Conservation (phyloP, 2,888 invertebrate species). For the Sesamia inferens region DNA sequence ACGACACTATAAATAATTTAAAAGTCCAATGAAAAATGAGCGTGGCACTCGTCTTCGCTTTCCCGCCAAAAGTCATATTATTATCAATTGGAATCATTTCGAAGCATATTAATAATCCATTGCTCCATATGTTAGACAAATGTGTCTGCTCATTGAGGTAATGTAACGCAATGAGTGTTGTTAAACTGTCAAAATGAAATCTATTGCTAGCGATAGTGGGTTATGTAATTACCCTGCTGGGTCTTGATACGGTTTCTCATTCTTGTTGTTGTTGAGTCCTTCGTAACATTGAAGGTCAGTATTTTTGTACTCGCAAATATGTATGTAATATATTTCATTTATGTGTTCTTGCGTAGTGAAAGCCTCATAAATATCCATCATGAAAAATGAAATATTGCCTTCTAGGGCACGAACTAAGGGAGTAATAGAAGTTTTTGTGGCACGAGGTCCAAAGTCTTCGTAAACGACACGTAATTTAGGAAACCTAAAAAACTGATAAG, state of each 20-base stretch:
- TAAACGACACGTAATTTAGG: constrained; percentile 41
- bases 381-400: constrained; percentile 42
- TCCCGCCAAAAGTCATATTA: too few relatives aligned
- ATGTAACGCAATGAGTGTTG: too few relatives aligned
- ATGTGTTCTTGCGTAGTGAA: constrained; percentile 27
- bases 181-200: too few relatives aligned
- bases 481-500: constrained; percentile 10
- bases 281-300: neutral
- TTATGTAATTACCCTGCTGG: too few relatives aligned
- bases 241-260: neutral
- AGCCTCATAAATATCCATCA: constrained; percentile 50
- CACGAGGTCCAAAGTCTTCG: neutral
- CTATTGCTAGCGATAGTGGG: too few relatives aligned
- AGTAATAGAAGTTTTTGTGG: constrained; percentile 31
- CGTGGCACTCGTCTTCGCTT: too few relatives aligned
- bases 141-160: too few relatives aligned
- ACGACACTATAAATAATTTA: too few relatives aligned
- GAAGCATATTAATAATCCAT: too few relatives aligned
- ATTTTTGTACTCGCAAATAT: constrained; percentile 4
- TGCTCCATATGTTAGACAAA: too few relatives aligned
- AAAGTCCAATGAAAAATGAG: too few relatives aligned
- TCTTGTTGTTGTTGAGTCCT: neutral
- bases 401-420: constrained; percentile 21
- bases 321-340: constrained; percentile 33
- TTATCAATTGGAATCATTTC: too few relatives aligned